These are phyloP conservation scores for Megastigmus dorsalis DNA, from an alignment of 2,888 invertebrate species.

Conservation along the genomic window DNA sequence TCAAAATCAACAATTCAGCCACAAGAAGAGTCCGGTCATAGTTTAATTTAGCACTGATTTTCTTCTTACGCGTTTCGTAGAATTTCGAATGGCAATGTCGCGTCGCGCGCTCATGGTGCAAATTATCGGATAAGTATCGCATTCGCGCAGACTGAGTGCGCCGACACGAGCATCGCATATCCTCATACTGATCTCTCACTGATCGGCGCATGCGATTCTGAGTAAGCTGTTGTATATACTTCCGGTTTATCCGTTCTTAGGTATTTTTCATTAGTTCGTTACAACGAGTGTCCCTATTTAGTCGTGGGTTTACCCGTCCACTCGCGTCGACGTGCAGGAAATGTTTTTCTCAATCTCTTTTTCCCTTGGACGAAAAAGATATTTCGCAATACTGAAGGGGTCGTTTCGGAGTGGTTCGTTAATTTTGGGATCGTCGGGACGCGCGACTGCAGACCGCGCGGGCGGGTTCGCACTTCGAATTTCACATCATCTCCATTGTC, in stretches of 20 bases:
- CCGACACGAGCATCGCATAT: conserved; percentile 38
- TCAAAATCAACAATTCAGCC: conserved; percentile 37
- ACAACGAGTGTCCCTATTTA: conserved; percentile 60
- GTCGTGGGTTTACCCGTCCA: conserved; percentile 68
- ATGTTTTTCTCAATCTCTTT: conserved; percentile 69
- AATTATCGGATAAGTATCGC: not conserved
- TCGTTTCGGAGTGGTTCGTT: conserved; percentile 52
- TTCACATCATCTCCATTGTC: no score
- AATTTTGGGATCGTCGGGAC: conserved; percentile 56
- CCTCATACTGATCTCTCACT: conserved; percentile 52
- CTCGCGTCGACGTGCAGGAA: conserved; percentile 71
- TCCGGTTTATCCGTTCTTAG: conserved; percentile 51
- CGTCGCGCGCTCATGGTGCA: not conserved
- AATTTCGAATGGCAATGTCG: conserved; percentile 48
- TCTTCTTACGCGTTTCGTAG: conserved; percentile 33
- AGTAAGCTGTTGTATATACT: conserved; percentile 46
- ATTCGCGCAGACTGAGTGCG: not conserved
- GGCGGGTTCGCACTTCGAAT: conserved; percentile 54
- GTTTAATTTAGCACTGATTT: conserved; percentile 54
- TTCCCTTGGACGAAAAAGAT: conserved; percentile 57
- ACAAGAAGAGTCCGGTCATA: conserved; percentile 56
- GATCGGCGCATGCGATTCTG: conserved; percentile 56
- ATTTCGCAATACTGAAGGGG: conserved; percentile 49
- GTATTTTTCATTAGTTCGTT: conserved; percentile 29
- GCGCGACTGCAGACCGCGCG: conserved; percentile 56